phyloP scores from a whole-genome alignment of 23 tunicate genomes.

The Ascidia mentula region DNA sequence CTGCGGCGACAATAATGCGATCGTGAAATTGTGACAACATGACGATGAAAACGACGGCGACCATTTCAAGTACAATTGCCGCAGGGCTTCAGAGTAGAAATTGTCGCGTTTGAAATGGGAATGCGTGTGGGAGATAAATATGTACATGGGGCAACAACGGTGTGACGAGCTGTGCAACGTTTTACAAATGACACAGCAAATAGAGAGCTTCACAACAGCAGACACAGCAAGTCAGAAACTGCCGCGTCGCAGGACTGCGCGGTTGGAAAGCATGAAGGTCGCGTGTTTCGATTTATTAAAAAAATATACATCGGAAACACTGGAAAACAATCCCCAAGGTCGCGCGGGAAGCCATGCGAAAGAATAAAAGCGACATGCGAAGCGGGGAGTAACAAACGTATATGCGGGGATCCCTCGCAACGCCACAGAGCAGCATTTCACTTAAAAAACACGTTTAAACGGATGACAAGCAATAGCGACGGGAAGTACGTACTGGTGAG shows the following conservation, averaged over 20 bases:
- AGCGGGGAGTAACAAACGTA: too few relatives aligned
- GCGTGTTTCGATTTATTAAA: constrained; percentile 14
- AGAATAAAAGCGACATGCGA: too few relatives aligned
- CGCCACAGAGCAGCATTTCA: constrained; percentile 13
- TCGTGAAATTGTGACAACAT: too few relatives aligned
- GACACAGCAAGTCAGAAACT: neutral
- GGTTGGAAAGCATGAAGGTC: too few relatives aligned
- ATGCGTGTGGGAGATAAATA: neutral
- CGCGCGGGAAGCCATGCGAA: neutral
- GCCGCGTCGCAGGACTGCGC: too few relatives aligned
- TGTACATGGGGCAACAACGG: neutral
- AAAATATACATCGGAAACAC: constrained; percentile 23
- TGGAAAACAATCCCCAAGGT: constrained; percentile 9
- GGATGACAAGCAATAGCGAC: neutral
- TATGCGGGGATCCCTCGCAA: too few relatives aligned
- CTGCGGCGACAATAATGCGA: too few relatives aligned
- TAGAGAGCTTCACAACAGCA: neutral
- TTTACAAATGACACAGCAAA: neutral
- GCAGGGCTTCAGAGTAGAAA: neutral
- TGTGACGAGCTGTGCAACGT: neutral
- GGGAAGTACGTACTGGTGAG: neutral
- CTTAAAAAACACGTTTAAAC: too few relatives aligned
- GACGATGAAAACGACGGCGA: too few relatives aligned
- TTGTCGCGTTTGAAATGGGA: neutral
- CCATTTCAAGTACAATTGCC: too few relatives aligned